phyloP scores from a whole-genome alignment of 1,140 invertebrate species.

The Magallana ariakensis region DNA sequence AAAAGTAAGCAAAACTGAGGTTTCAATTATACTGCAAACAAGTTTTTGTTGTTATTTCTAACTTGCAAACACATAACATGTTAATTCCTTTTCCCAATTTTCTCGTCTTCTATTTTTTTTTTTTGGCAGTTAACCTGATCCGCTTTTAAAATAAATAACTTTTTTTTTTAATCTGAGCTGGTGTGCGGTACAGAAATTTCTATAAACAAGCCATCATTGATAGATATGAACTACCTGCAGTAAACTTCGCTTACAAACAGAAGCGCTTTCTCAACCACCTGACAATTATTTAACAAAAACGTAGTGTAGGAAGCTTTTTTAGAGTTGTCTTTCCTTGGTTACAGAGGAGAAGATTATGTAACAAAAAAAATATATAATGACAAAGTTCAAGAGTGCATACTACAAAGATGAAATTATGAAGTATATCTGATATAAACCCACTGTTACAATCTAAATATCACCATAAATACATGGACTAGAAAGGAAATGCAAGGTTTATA shows the following conservation, averaged over 20 bases:
- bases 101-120: not conserved
- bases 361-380: not conserved
- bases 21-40: not conserved
- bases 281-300: not conserved
- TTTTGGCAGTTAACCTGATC: conserved; percentile 11
- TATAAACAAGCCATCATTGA: not conserved
- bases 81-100: not conserved
- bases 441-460: too few species aligned
- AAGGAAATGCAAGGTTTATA: too few species aligned
- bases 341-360: not conserved
- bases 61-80: not conserved
- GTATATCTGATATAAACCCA: too few species aligned
- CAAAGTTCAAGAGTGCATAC: not conserved
- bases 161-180: not conserved
- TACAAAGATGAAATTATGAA: too few species aligned
- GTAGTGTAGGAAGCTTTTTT: not conserved
- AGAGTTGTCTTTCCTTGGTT: conserved; percentile 24
- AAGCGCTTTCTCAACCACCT: not conserved
- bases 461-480: too few species aligned
- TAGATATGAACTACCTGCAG: not conserved
- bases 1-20: conserved; percentile 23
- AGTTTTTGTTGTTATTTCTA: not conserved
- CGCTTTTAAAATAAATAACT: conserved; percentile 1
- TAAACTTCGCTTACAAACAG: not conserved
- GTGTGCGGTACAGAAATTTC: not conserved